Conservation (phyloP, 2,113 vertebrate species). For the Dipodomys ordii region DNA sequence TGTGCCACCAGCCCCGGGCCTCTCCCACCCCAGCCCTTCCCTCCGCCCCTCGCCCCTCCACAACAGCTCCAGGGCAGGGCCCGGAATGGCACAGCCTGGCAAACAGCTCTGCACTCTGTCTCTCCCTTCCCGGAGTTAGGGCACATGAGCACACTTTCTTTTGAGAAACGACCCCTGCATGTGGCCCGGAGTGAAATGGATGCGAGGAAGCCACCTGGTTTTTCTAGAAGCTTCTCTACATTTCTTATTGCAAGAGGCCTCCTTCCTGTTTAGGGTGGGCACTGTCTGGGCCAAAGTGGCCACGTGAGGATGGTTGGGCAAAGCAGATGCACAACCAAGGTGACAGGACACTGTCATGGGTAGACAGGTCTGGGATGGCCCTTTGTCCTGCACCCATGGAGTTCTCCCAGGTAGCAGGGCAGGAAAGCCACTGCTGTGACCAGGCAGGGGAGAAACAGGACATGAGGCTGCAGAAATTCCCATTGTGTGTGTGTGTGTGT, state of each 20-base stretch:
- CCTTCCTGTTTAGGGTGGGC: neutral
- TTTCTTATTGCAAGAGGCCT: neutral
- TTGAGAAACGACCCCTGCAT: rapidly evolving
- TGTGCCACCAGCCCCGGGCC: too few relatives aligned
- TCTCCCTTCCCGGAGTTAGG: neutral
- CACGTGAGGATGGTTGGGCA: neutral
- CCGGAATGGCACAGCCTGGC: neutral
- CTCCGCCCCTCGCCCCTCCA: neutral
- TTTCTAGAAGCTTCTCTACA: neutral
- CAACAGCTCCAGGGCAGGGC: neutral
- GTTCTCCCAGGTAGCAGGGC: neutral
- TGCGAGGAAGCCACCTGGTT: neutral
- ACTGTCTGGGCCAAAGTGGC: neutral
- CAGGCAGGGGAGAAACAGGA: neutral
- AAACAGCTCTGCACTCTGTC: neutral
- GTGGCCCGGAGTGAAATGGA: rapidly evolving
- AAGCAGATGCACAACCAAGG: neutral
- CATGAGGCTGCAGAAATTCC: rapidly evolving
- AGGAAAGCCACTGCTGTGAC: neutral
- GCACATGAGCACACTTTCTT: neutral
- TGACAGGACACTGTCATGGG: neutral
- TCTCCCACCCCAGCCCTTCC: rapidly evolving
- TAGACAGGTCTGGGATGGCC: neutral
- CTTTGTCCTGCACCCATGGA: neutral
- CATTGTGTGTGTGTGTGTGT: neutral